Base-by-base conservation (phyloP, 2,797 vertebrate genomes). In the Microctenopoma steveboyesi region DNA sequence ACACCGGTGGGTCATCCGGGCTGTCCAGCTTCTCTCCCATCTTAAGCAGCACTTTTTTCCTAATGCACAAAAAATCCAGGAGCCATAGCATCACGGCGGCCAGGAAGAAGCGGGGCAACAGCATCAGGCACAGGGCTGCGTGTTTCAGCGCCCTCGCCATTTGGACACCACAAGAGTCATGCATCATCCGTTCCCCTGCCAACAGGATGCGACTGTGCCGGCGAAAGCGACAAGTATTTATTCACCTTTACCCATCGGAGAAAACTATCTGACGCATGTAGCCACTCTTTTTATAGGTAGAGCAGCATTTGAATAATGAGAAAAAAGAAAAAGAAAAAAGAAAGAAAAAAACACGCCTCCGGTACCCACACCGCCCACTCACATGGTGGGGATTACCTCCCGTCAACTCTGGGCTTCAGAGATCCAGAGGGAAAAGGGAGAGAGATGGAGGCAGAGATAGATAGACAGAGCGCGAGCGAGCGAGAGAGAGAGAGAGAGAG, bases 41-140 rank as follows among this genome's bases (percentile, higher is more conserved):
- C 86, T 91, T 88, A 85, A 91, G 87, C 81, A 99, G 88, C 85
- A 99, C 90, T 92, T 96, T 96, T 90, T 95, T 96, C 54, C 98
- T 88, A 72, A 99, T 97, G 91, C 97, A 99, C 79, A 97, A 90
- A 90, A 99, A 98, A 86, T 99, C 98, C 79, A 99, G 93, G 16
- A 99, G 93, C 96, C 97, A 99, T 54, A 99, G 95, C 95, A 96
- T 95, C 92, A 96, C 88, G 53, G 96, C 97, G 22, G 97, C 95
- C 92, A 97, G 87, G 5, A 98, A 94, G 93, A 99, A 99, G 67
- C 97, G 96, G 74, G 98, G 98, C 87, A 98, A 94, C 84, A 99
- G 95, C 85, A 96, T 93, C 92, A 98, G 91, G 92, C 95, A 97
- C 90, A 97, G 95, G 71, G 93, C 94, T 62, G 94, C 94, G 84